Evolutionary conservation across 2,888 invertebrate genomes (phyloP).

Genomic region (Magallana nippona): DNA sequence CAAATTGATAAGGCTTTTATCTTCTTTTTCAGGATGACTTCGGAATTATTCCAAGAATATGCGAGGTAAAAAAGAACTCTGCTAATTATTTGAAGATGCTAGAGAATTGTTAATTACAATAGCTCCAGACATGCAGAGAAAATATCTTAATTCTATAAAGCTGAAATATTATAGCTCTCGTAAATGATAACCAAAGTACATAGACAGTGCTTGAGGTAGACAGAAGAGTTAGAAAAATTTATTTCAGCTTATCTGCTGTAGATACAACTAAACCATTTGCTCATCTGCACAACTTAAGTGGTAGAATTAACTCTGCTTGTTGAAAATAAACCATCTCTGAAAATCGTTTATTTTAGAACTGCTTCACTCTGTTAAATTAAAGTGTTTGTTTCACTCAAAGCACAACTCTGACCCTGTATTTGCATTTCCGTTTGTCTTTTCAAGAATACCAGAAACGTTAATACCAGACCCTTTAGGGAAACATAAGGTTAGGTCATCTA

Average conservation of each 20-base stretch:
- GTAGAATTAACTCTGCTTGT: neutral
- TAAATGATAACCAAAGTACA: slow-evolving; percentile 13
- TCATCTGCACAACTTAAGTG: neutral
- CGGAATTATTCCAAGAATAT: slow-evolving; percentile 81
- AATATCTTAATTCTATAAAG: neutral
- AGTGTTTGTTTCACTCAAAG: neutral
- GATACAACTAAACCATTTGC: slow-evolving; percentile 5
- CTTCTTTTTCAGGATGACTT: slow-evolving; percentile 76
- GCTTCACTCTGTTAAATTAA: neutral
- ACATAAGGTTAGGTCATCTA: neutral
- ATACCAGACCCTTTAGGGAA: neutral
- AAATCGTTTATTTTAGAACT: neutral
- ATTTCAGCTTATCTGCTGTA: neutral
- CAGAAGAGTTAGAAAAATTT: neutral
- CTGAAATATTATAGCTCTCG: neutral
- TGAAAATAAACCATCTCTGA: no score
- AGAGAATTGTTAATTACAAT: neutral
- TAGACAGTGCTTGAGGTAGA: neutral
- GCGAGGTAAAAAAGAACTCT: slow-evolving; percentile 73
- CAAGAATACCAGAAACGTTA: neutral
- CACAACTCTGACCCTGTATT: slow-evolving; percentile 7
- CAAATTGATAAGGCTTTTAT: slow-evolving; percentile 4
- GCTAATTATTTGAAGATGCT: neutral
- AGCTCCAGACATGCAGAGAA: neutral
- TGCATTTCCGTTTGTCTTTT: neutral